Percentiles rank a stretch among this genome's conserved stretches.
phyloP scores from a whole-genome alignment of 1,140 invertebrate species.

The Armadillidium nasatum region DNA sequence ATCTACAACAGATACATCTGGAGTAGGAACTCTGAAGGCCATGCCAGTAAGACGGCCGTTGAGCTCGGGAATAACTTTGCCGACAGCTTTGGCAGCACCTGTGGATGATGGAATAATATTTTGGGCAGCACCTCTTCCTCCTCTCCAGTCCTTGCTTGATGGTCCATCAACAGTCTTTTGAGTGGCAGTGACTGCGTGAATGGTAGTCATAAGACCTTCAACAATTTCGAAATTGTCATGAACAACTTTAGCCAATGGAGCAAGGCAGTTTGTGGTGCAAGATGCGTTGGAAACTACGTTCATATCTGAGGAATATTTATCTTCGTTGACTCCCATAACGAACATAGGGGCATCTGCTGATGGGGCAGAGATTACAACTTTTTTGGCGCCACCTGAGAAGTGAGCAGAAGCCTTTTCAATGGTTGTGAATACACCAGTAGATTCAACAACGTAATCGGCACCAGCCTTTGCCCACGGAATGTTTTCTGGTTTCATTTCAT shows the following conservation, averaged over 20 bases:
- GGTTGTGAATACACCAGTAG: conserved; percentile 95
- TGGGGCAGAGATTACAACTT: conserved; percentile 96
- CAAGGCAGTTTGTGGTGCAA: conserved; percentile 98
- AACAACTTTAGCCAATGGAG: conserved; percentile 95
- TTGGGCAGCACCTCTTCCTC: conserved; percentile 89
- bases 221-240: conserved; percentile 91
- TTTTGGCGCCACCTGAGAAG: conserved; percentile 89
- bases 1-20: conserved; percentile 97
- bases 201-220: conserved; percentile 97
- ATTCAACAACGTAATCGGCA: conserved; percentile 92
- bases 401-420: conserved; percentile 80
- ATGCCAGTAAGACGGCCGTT: conserved; percentile 95
- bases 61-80: conserved; percentile 92
- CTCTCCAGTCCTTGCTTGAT: conserved; percentile 90
- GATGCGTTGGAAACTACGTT: conserved; percentile 92
- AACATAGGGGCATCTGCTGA: conserved; percentile 99
- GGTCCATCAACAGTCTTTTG: conserved; percentile 98
- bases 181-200: conserved; percentile 94
- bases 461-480: conserved; percentile 86
- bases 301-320: conserved; percentile 73
- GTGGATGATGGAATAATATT: conserved; percentile 98
- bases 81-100: conserved; percentile 96
- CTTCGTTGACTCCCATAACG: conserved; percentile 87
- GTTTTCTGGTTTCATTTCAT: conserved; percentile 75
- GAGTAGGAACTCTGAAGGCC: conserved; percentile 95